Conservation (phyloP, 2,888 invertebrate species). For the Erynnis tages region DNA sequence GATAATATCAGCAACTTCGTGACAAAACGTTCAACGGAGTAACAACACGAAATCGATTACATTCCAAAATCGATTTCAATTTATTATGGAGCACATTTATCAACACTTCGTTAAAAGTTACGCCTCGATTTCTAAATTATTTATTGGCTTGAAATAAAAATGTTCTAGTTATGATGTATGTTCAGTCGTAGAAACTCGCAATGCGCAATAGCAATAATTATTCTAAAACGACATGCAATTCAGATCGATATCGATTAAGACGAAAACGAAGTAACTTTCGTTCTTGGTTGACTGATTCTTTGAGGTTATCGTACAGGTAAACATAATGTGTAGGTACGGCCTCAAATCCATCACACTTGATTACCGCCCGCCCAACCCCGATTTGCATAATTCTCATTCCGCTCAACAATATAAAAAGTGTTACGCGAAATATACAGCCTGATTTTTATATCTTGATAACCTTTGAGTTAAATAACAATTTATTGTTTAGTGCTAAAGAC, state of each 20-base stretch:
- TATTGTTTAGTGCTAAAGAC: constrained; percentile 4
- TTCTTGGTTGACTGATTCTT: not conserved
- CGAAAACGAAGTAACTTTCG: not conserved
- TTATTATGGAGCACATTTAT: constrained; percentile 54
- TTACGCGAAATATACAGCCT: constrained; percentile 4
- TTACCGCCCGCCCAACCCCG: constrained; percentile 39
- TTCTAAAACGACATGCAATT: constrained; percentile 8
- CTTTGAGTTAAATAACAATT: constrained; percentile 4
- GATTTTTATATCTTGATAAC: constrained; percentile 20
- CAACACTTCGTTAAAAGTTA: constrained; percentile 43
- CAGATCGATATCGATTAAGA: constrained; percentile 16
- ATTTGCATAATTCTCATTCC: constrained; percentile 45
- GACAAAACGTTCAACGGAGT: constrained; percentile 29
- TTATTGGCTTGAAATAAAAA: constrained; percentile 29
- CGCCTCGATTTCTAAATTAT: constrained; percentile 45
- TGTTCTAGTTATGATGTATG: constrained; percentile 8
- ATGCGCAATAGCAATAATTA: constrained; percentile 14
- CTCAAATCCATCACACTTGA: constrained; percentile 47
- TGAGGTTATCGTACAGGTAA: not conserved
- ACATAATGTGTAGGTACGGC: constrained; percentile 4
- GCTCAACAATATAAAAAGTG: constrained; percentile 28
- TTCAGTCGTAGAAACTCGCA: not conserved
- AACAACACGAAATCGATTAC: constrained; percentile 48
- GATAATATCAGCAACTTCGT: constrained; percentile 41
- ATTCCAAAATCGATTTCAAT: constrained; percentile 32